A percentile compares a stretch with the other conserved stretches of the same genome.
Conservation (phyloP, 2,888 invertebrate genomes). For the Agrenia bidenticulata region DNA sequence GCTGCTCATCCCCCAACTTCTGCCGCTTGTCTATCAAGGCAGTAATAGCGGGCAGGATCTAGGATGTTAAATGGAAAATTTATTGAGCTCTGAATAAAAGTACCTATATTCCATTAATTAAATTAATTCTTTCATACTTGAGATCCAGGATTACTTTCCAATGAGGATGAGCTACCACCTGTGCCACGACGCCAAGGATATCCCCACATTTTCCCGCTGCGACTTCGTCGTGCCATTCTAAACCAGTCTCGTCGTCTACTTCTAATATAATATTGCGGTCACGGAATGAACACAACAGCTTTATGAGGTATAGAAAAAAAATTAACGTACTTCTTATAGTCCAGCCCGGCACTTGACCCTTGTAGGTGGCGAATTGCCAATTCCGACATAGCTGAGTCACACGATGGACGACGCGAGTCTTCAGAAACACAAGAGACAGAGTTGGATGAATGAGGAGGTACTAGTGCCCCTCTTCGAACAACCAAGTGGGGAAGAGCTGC, state of each 20-base stretch:
- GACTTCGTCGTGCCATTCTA: constrained; percentile 30
- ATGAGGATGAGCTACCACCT: constrained; percentile 72
- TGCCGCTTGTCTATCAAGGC: constrained; percentile 45
- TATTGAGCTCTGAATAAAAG: background rate
- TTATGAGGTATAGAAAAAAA: background rate
- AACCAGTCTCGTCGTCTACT: constrained; percentile 32
- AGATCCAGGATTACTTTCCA: constrained; percentile 74
- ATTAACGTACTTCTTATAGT: constrained; percentile 31
- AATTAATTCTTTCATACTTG: constrained; percentile 59
- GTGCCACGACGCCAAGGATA: constrained; percentile 36
- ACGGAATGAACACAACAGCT: no score
- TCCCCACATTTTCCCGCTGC: constrained; percentile 33
- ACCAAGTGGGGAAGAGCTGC: constrained; percentile 85
- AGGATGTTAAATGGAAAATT: background rate
- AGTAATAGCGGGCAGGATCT: constrained; percentile 50
- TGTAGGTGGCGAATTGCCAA: constrained; percentile 39
- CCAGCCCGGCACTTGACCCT: constrained; percentile 59
- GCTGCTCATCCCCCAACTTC: constrained; percentile 25
- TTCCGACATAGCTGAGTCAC: constrained; percentile 47
- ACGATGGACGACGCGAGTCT: constrained; percentile 45
- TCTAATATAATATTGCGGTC: background rate
- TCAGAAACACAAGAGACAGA: constrained; percentile 52
- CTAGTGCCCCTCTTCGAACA: constrained; percentile 78
- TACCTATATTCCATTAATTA: background rate
- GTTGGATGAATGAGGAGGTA: constrained; percentile 57